Evolutionary conservation across 2,888 invertebrate species (phyloP), one percentile per base, ranked within the genome.

Genomic region (Ormyrus pomaceus): DNA sequence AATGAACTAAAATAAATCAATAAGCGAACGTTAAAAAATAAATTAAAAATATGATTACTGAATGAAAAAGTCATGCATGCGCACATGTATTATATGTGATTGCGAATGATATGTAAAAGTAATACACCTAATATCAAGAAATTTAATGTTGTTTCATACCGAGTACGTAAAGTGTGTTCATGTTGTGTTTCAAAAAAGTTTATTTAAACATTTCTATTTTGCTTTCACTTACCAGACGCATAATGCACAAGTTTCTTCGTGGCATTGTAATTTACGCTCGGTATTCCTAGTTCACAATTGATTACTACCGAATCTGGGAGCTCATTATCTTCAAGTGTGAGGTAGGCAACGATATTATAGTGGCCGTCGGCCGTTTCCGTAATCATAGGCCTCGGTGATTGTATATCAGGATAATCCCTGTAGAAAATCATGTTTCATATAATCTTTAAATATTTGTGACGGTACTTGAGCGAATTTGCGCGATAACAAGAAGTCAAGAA

Each of bases 261-360:
- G 81, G 86, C 86, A 78, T 84, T 89, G 83, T 89, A 90, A 82
- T 86, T 86, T 34, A 87, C 89, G 69, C 82, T 84, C 19, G 90
- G 89, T 84, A 90, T 90, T 80, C 86, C 86, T 64, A 90, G 87
- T 55, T 86, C 85, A 82, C 90, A 90, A 82, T 87, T 89, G 70
- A 90, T 84, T 66, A 87, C 83, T 51, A 88, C 85, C 10, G 87
- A 84, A 77, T 87, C 86, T 68, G 86, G 86, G 78, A 87, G 83
- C 73, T 85, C 81, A 72, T 87, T 85, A 76, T 90, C 86, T 82
- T 87, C 84, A 56, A 88, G 81, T 73, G 86, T 82, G 75, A 91
- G 90, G 71, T 86, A 86, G 73, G 87, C 85, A 80, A 86, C 84
- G 83, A 89, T 88, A 81, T 87, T 86, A 84, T 86, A 90, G 58